Percentiles rank a stretch among this genome's conserved stretches.
phyloP scores from a whole-genome alignment of 1,140 invertebrate species.

The Drosophila bifasciata region DNA sequence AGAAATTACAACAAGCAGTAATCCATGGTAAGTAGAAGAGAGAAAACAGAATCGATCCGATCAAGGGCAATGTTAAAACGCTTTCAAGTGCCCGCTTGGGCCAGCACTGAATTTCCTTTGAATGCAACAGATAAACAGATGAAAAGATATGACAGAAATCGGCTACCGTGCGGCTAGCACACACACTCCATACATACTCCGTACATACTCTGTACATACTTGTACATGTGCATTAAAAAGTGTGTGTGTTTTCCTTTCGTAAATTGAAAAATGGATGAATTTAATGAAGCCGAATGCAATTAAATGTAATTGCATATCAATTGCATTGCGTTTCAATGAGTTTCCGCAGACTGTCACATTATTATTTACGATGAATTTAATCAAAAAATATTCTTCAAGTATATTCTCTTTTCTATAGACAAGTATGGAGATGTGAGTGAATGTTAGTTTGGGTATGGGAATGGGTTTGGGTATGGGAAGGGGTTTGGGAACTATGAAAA shows the following conservation, averaged over 20 bases:
- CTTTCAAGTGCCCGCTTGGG: too few species aligned
- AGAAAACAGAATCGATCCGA: too few species aligned
- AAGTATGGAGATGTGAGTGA: not conserved
- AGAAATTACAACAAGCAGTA: too few species aligned
- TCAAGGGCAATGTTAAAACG: too few species aligned
- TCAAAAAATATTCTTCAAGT: slow-evolving; percentile 7
- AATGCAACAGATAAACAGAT: slow-evolving; percentile 3
- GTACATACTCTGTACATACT: too few species aligned
- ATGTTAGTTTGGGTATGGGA: slow-evolving; percentile 8
- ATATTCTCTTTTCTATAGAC: not conserved
- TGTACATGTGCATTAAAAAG: slow-evolving; percentile 7
- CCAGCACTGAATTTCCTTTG: slow-evolving; percentile 2
- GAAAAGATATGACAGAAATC: slow-evolving; percentile 8
- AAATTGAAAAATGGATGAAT: not conserved
- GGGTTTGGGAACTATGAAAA: slow-evolving; percentile 5
- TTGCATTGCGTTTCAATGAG: slow-evolving; percentile 12
- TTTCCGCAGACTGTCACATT: not conserved
- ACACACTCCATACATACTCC: too few species aligned
- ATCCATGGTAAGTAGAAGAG: too few species aligned
- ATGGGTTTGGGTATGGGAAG: slow-evolving; percentile 7
- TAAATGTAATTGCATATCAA: slow-evolving; percentile 52
- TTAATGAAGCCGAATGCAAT: slow-evolving; percentile 41
- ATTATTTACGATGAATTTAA: slow-evolving; percentile 20
- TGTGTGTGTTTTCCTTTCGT: not conserved
- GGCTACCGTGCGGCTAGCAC: too few species aligned